A percentile compares a stretch with the other conserved stretches of the same genome.
These are phyloP conservation scores for Patella vulgata DNA, from an alignment of 1,140 invertebrate species.

Conservation along the genomic window DNA sequence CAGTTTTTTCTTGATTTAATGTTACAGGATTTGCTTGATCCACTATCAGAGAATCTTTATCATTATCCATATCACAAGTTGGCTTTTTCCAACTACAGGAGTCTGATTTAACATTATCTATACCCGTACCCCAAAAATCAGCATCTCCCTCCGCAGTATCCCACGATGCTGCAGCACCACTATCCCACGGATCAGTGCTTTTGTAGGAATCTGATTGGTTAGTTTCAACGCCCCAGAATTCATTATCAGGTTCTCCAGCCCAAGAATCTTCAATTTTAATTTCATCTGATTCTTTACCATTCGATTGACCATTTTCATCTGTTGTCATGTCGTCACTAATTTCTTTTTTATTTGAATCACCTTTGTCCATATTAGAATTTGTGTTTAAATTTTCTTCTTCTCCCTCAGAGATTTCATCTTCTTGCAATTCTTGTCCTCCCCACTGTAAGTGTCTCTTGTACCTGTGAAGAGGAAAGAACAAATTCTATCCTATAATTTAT, in stretches of 20 bases:
- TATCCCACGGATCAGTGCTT: constrained; percentile 7
- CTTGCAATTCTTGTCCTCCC: too few species aligned
- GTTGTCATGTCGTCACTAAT: not conserved
- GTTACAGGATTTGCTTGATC: not conserved
- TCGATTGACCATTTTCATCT: not conserved
- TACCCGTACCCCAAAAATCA: constrained; percentile 20
- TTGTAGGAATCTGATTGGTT: not conserved
- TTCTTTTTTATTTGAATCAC: not conserved
- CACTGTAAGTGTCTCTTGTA: constrained; percentile 1
- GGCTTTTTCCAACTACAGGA: too few species aligned
- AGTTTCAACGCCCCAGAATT: not conserved
- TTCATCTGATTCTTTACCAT: not conserved
- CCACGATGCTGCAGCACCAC: not conserved
- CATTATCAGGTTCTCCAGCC: not conserved
- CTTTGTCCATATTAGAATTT: not conserved
- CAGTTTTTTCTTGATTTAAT: not conserved
- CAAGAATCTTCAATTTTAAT: not conserved
- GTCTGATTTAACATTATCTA: constrained; percentile 10
- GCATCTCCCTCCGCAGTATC: constrained; percentile 4
- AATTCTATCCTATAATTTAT: not conserved
- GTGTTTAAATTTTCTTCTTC: too few species aligned
- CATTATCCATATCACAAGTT: constrained; percentile 28
- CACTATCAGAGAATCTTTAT: constrained; percentile 37
- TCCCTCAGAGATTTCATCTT: too few species aligned
- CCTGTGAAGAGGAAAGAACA: not conserved